phyloP scores from a whole-genome alignment of 2,113 vertebrate genomes.

The Antechinus stuartii region DNA sequence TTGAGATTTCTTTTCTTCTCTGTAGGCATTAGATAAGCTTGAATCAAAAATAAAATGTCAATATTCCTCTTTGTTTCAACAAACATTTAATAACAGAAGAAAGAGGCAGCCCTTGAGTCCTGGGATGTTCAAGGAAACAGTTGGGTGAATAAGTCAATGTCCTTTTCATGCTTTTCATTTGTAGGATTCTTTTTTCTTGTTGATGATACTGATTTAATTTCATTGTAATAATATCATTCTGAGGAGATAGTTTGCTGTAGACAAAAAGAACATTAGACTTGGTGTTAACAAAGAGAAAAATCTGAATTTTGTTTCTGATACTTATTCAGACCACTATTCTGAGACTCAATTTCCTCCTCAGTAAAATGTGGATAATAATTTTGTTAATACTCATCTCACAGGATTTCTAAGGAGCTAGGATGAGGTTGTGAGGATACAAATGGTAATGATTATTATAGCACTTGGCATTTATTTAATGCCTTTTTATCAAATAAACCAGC shows the following conservation, averaged over 20 bases:
- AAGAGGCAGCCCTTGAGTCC: constrained; percentile 46
- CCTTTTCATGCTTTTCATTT: constrained; percentile 49
- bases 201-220: background rate
- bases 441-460: background rate
- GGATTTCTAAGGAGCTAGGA: background rate
- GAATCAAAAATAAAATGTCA: constrained; percentile 71
- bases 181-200: background rate
- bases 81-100: constrained; percentile 62
- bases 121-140: constrained; percentile 58
- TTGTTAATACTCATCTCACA: background rate
- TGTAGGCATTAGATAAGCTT: constrained; percentile 56
- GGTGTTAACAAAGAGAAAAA: background rate
- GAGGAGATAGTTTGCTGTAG: background rate
- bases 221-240: background rate
- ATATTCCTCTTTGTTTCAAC: constrained; percentile 74
- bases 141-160: constrained; percentile 35
- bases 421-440: background rate
- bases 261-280: background rate
- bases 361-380: background rate
- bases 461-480: background rate
- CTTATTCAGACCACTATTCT: background rate
- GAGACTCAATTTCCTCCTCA: background rate
- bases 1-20: constrained; percentile 60
- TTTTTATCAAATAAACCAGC: background rate
- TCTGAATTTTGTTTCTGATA: background rate